These are phyloP conservation scores for Epinotia nisella DNA, from an alignment of 2,888 invertebrate species.

Conservation along the genomic window DNA sequence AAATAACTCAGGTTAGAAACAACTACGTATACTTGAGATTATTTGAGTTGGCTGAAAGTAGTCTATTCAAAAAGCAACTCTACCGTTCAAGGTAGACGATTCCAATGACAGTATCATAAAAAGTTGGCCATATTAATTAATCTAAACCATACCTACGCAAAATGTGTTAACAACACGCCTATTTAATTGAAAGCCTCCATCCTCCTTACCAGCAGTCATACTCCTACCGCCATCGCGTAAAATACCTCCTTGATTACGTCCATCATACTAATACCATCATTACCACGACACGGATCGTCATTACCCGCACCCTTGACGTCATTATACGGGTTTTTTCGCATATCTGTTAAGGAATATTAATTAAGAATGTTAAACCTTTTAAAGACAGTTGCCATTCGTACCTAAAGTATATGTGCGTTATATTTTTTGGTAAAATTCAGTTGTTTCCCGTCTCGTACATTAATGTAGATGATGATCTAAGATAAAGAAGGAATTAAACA, in stretches of 20 bases:
- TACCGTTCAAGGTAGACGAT: too few relatives aligned
- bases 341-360: constrained; percentile 73
- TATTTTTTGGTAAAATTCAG: too few relatives aligned
- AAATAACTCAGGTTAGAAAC: background rate
- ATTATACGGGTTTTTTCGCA: constrained; percentile 71
- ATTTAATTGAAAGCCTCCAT: constrained; percentile 42
- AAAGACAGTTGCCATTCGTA: constrained; percentile 58
- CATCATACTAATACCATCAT: constrained; percentile 71
- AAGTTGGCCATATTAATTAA: too few relatives aligned
- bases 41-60: too few relatives aligned
- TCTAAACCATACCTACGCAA: too few relatives aligned
- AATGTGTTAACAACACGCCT: constrained; percentile 11
- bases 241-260: constrained; percentile 64
- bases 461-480: too few relatives aligned
- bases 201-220: constrained; percentile 72
- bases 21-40: too few relatives aligned
- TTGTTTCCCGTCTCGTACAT: too few relatives aligned
- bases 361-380: constrained; percentile 68
- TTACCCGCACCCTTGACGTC: constrained; percentile 56
- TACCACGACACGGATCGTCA: constrained; percentile 50
- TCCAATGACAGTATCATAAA: too few relatives aligned
- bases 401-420: background rate
- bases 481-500: background rate
- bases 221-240: constrained; percentile 70
- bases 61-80: too few relatives aligned